A percentile compares a stretch with the other conserved stretches of the same genome.
Evolutionary conservation across 2,888 invertebrate genomes (phyloP).

Genomic region (Plagodis dolabraria): DNA sequence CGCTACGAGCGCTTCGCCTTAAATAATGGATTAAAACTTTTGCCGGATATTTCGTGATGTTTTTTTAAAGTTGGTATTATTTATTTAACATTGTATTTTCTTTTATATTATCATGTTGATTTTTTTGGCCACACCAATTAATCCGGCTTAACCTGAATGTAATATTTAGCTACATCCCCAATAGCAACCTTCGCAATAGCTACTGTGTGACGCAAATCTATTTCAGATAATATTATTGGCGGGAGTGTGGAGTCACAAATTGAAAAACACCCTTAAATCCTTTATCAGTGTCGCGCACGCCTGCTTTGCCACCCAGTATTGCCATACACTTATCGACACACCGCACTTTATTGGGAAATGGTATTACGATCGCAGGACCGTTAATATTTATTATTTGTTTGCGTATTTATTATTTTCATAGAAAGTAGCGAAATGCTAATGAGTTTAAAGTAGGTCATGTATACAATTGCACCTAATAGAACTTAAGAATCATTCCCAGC

Average conservation of each 20-base stretch:
- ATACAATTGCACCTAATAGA: too few species aligned
- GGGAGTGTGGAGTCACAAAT: conserved; percentile 53
- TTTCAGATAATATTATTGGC: conserved; percentile 55
- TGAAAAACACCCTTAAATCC: conserved; percentile 69
- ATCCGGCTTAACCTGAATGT: too few species aligned
- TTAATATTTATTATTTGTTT: conserved; percentile 53
- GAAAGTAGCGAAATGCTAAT: neutral
- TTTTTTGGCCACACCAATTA: too few species aligned
- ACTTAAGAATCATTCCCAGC: too few species aligned
- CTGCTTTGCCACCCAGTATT: conserved; percentile 58
- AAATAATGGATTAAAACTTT: too few species aligned
- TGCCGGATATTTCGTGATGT: too few species aligned
- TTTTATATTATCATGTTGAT: too few species aligned
- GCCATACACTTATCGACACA: conserved; percentile 66
- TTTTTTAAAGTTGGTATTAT: too few species aligned
- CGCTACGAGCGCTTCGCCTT: too few species aligned
- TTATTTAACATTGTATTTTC: too few species aligned
- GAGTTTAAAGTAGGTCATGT: too few species aligned
- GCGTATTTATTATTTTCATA: conserved; percentile 6
- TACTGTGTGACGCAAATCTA: conserved; percentile 42
- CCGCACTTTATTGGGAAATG: conserved; percentile 55
- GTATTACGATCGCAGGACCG: conserved; percentile 46
- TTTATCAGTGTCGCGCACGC: conserved; percentile 69
- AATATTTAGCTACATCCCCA: conserved; percentile 1
- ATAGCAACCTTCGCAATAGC: conserved; percentile 22